These are phyloP conservation scores for Parasteatoda tepidariorum DNA, from an alignment of 1,140 invertebrate genomes.

Conservation along the genomic window DNA sequence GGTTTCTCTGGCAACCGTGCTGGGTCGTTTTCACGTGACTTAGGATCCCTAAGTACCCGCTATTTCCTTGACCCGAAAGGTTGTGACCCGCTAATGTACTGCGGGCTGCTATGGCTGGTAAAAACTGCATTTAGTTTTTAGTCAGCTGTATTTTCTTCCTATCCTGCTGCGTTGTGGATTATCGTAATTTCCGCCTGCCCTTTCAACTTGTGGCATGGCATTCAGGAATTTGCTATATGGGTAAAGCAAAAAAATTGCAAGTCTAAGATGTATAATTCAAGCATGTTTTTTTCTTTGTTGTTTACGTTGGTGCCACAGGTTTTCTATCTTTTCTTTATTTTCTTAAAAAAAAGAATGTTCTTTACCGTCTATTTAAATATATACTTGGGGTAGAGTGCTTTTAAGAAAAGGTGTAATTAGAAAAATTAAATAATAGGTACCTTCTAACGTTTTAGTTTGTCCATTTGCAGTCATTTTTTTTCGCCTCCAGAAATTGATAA, in stretches of 20 bases:
- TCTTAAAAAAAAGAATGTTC: no score
- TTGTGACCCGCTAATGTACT: slow-evolving; percentile 36
- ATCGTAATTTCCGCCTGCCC: slow-evolving; percentile 47
- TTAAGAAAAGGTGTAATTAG: no score
- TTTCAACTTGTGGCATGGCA: slow-evolving; percentile 28
- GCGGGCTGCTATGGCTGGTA: slow-evolving; percentile 29
- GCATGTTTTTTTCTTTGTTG: not conserved
- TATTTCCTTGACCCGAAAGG: slow-evolving; percentile 16
- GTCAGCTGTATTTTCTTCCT: not conserved
- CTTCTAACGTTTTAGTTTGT: no score
- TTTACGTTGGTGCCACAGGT: no score
- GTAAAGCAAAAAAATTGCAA: not conserved
- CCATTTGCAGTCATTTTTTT: no score
- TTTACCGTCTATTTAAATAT: no score
- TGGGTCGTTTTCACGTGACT: slow-evolving; percentile 39
- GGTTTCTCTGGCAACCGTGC: not conserved
- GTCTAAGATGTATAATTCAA: not conserved
- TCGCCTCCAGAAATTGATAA: no score
- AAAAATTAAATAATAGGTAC: no score
- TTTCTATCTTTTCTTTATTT: no score
- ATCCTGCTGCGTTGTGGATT: slow-evolving; percentile 7
- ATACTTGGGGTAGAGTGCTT: no score
- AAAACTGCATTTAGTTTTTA: slow-evolving; percentile 30
- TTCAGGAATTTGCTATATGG: slow-evolving; percentile 17
- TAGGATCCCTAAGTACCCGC: slow-evolving; percentile 6